phyloP scores from a whole-genome alignment of 2,888 invertebrate species.

The Willowsia nigromaculata region DNA sequence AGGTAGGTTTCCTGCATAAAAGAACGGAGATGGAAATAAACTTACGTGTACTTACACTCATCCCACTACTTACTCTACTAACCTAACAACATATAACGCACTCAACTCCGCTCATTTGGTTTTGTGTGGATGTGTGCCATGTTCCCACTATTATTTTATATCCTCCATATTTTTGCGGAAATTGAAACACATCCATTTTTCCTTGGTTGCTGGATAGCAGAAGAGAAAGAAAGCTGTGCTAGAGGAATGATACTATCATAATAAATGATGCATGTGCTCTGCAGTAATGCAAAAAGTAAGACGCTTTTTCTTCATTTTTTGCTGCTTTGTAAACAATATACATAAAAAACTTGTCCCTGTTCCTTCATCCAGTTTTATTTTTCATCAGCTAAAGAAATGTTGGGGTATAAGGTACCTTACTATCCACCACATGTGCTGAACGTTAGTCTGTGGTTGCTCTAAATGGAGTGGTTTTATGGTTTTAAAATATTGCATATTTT shows the following conservation, averaged over 20 bases:
- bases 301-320: neutral
- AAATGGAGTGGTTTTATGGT: constrained; percentile 27
- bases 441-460: neutral
- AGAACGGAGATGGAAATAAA: neutral
- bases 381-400: neutral
- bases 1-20: too few species aligned
- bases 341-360: constrained; percentile 21
- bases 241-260: constrained; percentile 6
- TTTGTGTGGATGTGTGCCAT: neutral
- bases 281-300: constrained; percentile 4
- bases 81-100: neutral
- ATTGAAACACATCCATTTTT: neutral
- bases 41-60: neutral
- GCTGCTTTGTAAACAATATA: neutral
- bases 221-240: neutral
- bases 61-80: neutral
- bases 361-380: constrained; percentile 8
- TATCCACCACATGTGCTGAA: neutral
- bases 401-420: neutral
- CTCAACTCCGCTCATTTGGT: neutral
- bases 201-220: neutral
- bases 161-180: neutral
- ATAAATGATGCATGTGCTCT: constrained; percentile 21
- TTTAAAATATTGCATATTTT: constrained; percentile 1
- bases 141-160: neutral